phyloP scores from a whole-genome alignment of 1,140 invertebrate genomes.

The Aphaenogaster ashmeadi region DNA sequence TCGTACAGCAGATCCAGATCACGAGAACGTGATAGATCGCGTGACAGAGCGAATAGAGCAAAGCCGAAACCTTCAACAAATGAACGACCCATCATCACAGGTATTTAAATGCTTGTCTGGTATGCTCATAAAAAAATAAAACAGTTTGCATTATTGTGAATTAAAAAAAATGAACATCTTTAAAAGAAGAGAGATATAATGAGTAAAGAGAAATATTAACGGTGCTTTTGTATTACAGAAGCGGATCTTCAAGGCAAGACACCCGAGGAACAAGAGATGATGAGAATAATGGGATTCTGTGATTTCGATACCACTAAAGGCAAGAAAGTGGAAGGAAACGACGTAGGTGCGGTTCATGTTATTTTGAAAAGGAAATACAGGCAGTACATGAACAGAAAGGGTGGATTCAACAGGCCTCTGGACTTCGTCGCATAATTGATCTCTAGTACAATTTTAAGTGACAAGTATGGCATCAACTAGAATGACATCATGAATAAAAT shows the following conservation, averaged over 20 bases:
- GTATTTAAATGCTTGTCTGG: slow-evolving; percentile 68
- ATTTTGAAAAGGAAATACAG: slow-evolving; percentile 98
- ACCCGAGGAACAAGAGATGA: slow-evolving; percentile 98
- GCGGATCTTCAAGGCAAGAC: slow-evolving; percentile 93
- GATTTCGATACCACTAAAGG: slow-evolving; percentile 98
- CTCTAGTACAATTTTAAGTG: background rate
- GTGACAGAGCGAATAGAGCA: slow-evolving; percentile 81
- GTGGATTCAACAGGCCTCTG: slow-evolving; percentile 99
- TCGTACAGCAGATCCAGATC: slow-evolving; percentile 87
- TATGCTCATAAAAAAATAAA: background rate
- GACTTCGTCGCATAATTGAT: slow-evolving; percentile 95
- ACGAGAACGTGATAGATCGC: slow-evolving; percentile 84
- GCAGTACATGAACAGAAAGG: slow-evolving; percentile 99
- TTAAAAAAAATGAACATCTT: background rate
- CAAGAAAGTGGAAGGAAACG: slow-evolving; percentile 97
- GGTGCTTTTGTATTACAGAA: slow-evolving; percentile 83
- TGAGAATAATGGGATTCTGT: slow-evolving; percentile 98
- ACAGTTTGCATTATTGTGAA: background rate
- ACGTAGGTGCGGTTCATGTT: slow-evolving; percentile 96
- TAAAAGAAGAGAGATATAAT: background rate
- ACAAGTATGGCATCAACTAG: background rate
- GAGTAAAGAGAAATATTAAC: background rate
- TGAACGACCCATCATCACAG: slow-evolving; percentile 89
- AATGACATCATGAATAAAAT: background rate
- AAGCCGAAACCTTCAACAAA: slow-evolving; percentile 79